These are phyloP conservation scores for Gymnoscopelus microlampas DNA, from an alignment of 2,797 vertebrate species.

Conservation along the genomic window DNA sequence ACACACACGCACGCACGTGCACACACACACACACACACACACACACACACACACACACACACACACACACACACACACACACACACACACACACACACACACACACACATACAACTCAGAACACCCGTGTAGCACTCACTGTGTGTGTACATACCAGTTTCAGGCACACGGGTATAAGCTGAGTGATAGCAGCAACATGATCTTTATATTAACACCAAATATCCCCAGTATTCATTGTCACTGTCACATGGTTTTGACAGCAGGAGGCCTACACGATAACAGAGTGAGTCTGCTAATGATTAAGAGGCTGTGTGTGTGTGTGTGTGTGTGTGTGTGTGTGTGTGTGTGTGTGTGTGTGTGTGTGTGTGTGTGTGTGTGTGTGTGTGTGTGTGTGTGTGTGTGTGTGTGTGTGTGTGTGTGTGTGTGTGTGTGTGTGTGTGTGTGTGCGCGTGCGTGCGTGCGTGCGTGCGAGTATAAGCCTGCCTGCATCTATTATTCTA, in stretches of 20 bases:
- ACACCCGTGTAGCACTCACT: too few species aligned
- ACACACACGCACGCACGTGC: too few species aligned
- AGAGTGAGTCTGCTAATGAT: constrained; percentile 21
- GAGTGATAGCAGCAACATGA: constrained; percentile 43
- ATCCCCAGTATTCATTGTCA: constrained; percentile 7
- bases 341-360: constrained; percentile 11
- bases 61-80: constrained; percentile 5
- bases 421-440: not conserved
- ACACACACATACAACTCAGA: not conserved
- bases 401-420: not conserved
- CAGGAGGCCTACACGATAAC: constrained; percentile 31
- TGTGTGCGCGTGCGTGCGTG: not conserved
- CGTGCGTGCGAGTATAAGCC: not conserved
- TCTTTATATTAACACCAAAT: constrained; percentile 38
- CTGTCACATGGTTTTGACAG: constrained; percentile 43
- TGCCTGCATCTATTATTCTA: not conserved
- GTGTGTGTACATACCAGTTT: too few species aligned
- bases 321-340: not conserved
- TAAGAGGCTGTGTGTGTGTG: constrained; percentile 5
- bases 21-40: too few species aligned
- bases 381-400: not conserved
- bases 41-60: not conserved
- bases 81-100: not conserved
- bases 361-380: constrained; percentile 8
- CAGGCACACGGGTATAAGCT: too few species aligned